Percentiles rank a stretch among this genome's conserved stretches.
phyloP scores from a whole-genome alignment of 2,888 invertebrate species.

The Hemaris fuciformis region DNA sequence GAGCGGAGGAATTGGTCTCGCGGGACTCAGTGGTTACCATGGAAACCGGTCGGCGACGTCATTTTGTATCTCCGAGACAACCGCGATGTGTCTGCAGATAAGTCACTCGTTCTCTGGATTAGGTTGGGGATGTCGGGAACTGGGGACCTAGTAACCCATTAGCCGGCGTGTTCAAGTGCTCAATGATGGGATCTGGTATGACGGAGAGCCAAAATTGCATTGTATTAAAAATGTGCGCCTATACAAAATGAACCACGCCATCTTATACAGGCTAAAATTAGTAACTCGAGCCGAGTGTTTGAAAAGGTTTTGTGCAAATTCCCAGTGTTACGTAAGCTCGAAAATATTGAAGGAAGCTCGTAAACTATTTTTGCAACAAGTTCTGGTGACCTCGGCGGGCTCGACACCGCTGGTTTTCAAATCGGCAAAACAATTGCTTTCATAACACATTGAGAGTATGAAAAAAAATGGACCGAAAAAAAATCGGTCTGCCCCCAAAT shows the following conservation, averaged over 20 bases:
- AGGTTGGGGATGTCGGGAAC: neutral
- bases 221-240: neutral
- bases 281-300: neutral
- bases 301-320: neutral
- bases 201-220: neutral
- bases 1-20: neutral
- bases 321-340: neutral
- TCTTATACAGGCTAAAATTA: neutral
- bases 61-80: constrained; percentile 1
- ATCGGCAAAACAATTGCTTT: constrained; percentile 2
- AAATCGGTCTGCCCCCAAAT: constrained; percentile 27
- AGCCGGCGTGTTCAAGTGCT: neutral
- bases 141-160: neutral
- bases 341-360: neutral
- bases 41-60: neutral
- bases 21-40: neutral
- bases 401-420: neutral
- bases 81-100: neutral
- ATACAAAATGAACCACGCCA: neutral
- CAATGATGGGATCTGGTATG: neutral
- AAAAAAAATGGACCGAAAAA: constrained; percentile 7
- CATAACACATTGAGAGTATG: constrained; percentile 3
- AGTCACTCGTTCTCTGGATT: neutral
- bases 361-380: constrained; percentile 4
- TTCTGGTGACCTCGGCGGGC: neutral